Evolutionary conservation across 2,888 invertebrate species (phyloP), one percentile per base, ranked within the genome.

Genomic region (Mantis religiosa): DNA sequence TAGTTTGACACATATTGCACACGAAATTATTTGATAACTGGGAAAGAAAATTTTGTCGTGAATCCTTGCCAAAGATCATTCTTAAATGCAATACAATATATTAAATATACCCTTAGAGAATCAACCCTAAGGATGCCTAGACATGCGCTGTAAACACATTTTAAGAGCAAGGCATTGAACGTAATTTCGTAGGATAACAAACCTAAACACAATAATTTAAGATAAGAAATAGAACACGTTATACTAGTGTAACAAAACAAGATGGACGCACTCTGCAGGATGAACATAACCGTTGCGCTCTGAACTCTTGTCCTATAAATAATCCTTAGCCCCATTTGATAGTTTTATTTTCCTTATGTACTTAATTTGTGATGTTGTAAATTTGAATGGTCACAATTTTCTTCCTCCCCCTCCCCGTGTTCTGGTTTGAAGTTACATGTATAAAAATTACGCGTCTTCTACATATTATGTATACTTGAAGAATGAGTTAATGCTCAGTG

Each of bases 331-430:
- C 84, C 84, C n/a, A 8, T 30, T 34, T 25, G 84, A 84, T 84
- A 28, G 84, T 84, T 84, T 84, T 84, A 84, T 87, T 82, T 87
- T 28, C 27, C 82, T 86, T 30, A n/a, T 27, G 47, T 41, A 25
- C 81, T 71, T 87, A 87, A 87, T 87, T 87, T 87, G 87, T 87
- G 87, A 82, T 41, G 87, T 27, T 87, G 81, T 87, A 87, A 87
- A 87, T 81, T 87, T 81, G 87, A 82, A 82, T 87, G 30, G 82
- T 34, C 34, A 82, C 34, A 71, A 54, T 47, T 87, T 87, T 87
- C 81, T 82, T 82, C 41, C 41, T 71, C 54, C 25, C 25, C 25
- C 25, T 71, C 20, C 15, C 20, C 54, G 15, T 86, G 81, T 86
- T 86, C 28, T 47, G 86, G 71, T 86, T 54, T 81, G 86, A 30